phyloP scores from a whole-genome alignment of 1,140 invertebrate species.

The Drosophila oshimai region DNA sequence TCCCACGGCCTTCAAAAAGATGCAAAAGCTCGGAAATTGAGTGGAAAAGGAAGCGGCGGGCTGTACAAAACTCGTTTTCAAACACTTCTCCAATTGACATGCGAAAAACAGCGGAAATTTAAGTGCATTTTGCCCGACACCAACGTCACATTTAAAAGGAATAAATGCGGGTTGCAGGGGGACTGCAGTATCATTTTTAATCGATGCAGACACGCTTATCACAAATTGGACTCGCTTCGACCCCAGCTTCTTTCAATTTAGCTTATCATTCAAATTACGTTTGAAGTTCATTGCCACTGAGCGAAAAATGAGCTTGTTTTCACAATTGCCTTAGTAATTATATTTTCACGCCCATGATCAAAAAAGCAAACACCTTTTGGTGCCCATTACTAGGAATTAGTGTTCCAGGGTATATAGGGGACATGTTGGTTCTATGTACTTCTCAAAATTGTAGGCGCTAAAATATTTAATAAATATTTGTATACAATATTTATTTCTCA shows the following conservation, averaged over 20 bases:
- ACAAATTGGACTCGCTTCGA: constrained; percentile 9
- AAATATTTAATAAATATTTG: too few species aligned
- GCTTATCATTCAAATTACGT: constrained; percentile 16
- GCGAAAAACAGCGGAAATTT: constrained; percentile 18
- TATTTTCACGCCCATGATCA: constrained; percentile 40
- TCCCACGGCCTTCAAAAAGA: constrained; percentile 57
- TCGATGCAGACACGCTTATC: constrained; percentile 35
- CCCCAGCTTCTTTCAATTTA: constrained; percentile 18
- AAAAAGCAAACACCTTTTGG: constrained; percentile 22
- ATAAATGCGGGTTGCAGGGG: not conserved
- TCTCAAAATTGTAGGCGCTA: not conserved
- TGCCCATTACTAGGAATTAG: not conserved
- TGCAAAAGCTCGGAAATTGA: constrained; percentile 51
- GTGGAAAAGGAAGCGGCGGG: constrained; percentile 37
- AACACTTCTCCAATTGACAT: constrained; percentile 4
- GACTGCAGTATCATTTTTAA: not conserved
- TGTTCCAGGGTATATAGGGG: not conserved
- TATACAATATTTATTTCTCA: too few species aligned
- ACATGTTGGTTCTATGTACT: not conserved
- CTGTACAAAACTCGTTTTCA: constrained; percentile 16
- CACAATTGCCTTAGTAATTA: constrained; percentile 36
- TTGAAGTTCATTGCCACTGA: constrained; percentile 37
- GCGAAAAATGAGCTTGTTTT: constrained; percentile 10
- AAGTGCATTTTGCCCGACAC: constrained; percentile 11
- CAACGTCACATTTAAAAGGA: not conserved